Conservation (phyloP, 2,113 vertebrate genomes). For the Leiothrix lutea region DNA sequence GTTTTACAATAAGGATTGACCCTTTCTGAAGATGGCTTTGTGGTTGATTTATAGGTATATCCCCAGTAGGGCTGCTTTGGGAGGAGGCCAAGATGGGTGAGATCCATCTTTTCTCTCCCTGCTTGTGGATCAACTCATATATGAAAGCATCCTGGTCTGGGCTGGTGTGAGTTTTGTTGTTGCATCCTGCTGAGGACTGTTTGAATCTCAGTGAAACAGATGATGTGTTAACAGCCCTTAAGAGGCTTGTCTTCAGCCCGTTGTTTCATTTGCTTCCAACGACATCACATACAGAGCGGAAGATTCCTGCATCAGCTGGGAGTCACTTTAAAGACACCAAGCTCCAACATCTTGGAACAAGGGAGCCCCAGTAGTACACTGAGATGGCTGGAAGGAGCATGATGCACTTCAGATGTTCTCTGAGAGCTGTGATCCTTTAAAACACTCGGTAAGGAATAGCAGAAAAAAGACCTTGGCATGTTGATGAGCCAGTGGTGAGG, state of each 20-base stretch:
- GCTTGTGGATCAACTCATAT: background rate
- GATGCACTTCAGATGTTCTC: background rate
- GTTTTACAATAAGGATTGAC: slow-evolving; percentile 1
- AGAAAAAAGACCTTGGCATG: background rate
- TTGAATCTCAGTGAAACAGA: slow-evolving; percentile 5
- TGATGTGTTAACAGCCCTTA: slow-evolving; percentile 3
- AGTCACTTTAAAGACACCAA: background rate
- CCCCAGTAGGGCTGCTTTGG: background rate
- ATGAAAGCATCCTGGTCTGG: background rate
- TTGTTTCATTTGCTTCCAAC: slow-evolving; percentile 23
- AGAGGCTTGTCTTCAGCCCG: background rate
- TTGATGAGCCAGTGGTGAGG: background rate
- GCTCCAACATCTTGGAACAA: background rate
- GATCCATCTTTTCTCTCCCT: background rate
- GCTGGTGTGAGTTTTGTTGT: background rate
- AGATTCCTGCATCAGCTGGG: background rate
- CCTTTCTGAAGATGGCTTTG: slow-evolving; percentile 16
- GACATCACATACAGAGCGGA: background rate
- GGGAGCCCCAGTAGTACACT: background rate
- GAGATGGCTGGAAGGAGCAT: background rate
- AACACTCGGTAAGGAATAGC: background rate
- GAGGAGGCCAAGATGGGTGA: background rate
- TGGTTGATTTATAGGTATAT: slow-evolving; percentile 3
- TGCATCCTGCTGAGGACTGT: background rate
- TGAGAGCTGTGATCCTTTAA: background rate